Percentiles rank a stretch among this genome's conserved stretches.
phyloP scores from a whole-genome alignment of 2,888 invertebrate species.

The Synergus japonicus region DNA sequence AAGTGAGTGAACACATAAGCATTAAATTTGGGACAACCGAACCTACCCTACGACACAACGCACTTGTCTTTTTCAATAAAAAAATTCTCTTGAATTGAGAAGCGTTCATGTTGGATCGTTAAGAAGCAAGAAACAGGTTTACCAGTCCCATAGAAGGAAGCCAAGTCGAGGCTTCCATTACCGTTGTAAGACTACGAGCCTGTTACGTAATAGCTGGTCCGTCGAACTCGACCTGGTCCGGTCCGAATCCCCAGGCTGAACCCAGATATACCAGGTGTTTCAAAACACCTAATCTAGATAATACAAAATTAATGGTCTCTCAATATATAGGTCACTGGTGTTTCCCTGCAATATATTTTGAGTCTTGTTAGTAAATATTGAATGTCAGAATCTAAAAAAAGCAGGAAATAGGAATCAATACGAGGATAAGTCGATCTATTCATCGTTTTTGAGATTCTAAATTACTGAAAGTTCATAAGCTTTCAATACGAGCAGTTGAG shows the following conservation, averaged over 20 bases:
- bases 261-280: slow-evolving; percentile 12
- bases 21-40: slow-evolving; percentile 23
- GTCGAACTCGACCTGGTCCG: neutral
- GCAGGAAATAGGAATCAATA: neutral
- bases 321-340: slow-evolving; percentile 10
- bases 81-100: slow-evolving; percentile 16
- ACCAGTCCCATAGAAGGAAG: slow-evolving; percentile 34
- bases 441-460: neutral
- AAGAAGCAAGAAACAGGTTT: slow-evolving; percentile 13
- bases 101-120: slow-evolving; percentile 13
- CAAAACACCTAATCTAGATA: slow-evolving; percentile 10
- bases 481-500: neutral
- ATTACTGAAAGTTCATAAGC: neutral
- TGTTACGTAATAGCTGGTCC: slow-evolving; percentile 17
- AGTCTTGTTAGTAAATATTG: neutral
- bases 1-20: neutral
- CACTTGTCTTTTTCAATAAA: neutral
- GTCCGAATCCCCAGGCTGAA: slow-evolving; percentile 5
- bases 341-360: neutral
- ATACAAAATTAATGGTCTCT: slow-evolving; percentile 19
- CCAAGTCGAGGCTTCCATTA: slow-evolving; percentile 39
- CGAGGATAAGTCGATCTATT: neutral
- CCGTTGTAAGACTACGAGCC: slow-evolving; percentile 33
- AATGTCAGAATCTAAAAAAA: neutral
- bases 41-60: slow-evolving; percentile 7